Conservation (phyloP, 30 jellyfish, hydroid and myxozoan species). For the Pseudorhiza aurosa region DNA sequence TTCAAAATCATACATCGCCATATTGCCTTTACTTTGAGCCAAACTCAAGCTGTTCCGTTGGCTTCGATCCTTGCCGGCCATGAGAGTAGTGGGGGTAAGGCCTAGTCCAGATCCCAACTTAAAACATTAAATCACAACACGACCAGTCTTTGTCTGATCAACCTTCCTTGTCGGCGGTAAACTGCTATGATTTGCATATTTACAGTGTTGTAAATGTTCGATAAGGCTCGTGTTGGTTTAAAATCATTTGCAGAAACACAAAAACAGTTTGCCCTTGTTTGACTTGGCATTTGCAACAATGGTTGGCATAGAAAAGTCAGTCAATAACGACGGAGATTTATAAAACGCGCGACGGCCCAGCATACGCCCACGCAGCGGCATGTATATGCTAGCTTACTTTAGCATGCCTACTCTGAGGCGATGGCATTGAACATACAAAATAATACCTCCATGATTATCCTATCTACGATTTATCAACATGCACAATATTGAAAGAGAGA, state of each 20-base stretch:
- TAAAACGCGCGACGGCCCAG: background rate
- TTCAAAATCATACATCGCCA: slow-evolving; percentile 53
- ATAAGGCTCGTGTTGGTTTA: slow-evolving; percentile 3
- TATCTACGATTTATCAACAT: too few relatives aligned
- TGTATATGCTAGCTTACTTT: too few relatives aligned
- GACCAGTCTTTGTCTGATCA: too few relatives aligned
- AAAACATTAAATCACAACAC: too few relatives aligned
- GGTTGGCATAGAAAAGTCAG: background rate
- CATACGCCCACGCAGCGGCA: background rate
- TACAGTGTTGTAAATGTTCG: background rate
- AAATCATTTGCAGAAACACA: background rate
- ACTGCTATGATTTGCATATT: background rate
- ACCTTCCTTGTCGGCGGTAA: background rate
- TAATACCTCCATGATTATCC: too few relatives aligned
- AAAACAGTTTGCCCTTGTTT: background rate
- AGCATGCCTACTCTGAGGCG: too few relatives aligned
- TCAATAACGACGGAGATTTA: background rate
- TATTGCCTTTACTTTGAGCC: slow-evolving; percentile 1
- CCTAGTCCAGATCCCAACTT: too few relatives aligned
- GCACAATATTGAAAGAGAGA: too few relatives aligned
- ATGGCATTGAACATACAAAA: too few relatives aligned
- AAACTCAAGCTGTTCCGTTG: background rate
- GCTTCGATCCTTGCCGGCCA: slow-evolving; percentile 1
- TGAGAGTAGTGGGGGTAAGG: too few relatives aligned
- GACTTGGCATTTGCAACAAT: background rate